Conservation (phyloP, 2,797 vertebrate species). For the Harpagifer antarcticus region DNA sequence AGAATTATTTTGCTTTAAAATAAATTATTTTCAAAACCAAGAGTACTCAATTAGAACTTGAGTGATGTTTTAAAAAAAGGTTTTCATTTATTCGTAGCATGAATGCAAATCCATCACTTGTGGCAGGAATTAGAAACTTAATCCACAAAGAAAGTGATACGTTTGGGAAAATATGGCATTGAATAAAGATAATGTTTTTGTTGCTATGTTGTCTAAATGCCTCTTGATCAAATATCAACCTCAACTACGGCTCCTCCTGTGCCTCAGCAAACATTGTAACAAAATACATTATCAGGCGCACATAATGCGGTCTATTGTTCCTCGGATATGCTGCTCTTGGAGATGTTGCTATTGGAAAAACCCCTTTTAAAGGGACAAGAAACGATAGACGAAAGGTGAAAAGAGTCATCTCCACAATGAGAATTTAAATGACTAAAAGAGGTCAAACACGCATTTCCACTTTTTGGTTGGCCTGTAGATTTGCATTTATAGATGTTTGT, state of each 20-base stretch:
- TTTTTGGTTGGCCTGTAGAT: neutral
- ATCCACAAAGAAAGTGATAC: constrained; percentile 10
- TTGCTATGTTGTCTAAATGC: constrained; percentile 50
- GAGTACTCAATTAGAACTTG: neutral
- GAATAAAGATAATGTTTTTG: constrained; percentile 26
- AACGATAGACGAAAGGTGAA: constrained; percentile 9
- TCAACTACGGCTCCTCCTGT: constrained; percentile 37
- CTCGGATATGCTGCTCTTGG: constrained; percentile 27
- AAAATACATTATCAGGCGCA: constrained; percentile 37
- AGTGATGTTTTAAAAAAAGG: neutral
- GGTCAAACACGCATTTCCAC: neutral
- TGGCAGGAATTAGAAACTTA: neutral
- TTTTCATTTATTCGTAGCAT: neutral
- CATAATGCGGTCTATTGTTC: constrained; percentile 35
- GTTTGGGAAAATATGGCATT: constrained; percentile 6
- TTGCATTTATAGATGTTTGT: neutral
- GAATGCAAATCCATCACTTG: neutral
- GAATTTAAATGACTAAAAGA: constrained; percentile 1
- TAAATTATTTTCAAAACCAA: no score
- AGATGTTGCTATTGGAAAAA: constrained; percentile 20
- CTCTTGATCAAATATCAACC: constrained; percentile 43
- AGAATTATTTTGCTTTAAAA: no score
- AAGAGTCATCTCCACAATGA: neutral
- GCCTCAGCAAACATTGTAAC: constrained; percentile 32
- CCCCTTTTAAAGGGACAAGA: constrained; percentile 17